These are phyloP conservation scores for Macroglossus sobrinus DNA, from an alignment of 2,113 vertebrate species.

Conservation along the genomic window DNA sequence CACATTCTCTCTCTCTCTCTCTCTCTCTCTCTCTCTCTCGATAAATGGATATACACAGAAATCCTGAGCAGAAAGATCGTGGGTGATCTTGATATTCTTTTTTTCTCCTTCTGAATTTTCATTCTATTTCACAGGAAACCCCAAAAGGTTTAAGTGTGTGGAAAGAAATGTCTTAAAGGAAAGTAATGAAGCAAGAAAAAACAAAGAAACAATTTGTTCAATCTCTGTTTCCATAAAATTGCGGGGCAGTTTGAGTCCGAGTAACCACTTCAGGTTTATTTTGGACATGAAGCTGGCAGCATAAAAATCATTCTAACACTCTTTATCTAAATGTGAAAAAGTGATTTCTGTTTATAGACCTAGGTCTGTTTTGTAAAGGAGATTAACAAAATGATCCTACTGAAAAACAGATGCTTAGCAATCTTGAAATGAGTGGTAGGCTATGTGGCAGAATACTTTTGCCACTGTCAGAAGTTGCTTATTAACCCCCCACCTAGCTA, in stretches of 20 bases:
- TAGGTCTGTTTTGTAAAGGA: conserved; percentile 5
- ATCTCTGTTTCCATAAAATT: background rate
- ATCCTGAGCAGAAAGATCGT: background rate
- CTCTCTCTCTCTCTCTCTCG: too few species aligned
- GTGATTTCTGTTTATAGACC: conserved; percentile 10
- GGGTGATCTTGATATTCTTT: background rate
- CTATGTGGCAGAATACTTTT: background rate
- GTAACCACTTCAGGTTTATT: background rate
- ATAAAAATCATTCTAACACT: background rate
- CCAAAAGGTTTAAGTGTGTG: background rate
- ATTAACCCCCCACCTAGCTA: conserved; percentile 41
- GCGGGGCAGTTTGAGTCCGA: background rate
- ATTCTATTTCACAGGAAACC: background rate
- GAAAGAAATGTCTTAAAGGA: background rate
- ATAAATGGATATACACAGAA: background rate
- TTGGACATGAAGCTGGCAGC: background rate
- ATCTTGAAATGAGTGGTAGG: conserved; percentile 11
- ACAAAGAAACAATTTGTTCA: background rate
- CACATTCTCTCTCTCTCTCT: too few species aligned
- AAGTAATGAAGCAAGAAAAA: background rate
- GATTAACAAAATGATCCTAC: conserved; percentile 22
- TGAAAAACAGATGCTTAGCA: conserved; percentile 51
- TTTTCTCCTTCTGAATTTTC: background rate
- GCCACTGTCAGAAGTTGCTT: conserved; percentile 25
- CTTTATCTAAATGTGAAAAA: conserved; percentile 17